Conservation (phyloP, 2,113 vertebrate species). For the Eidolon helvum region DNA sequence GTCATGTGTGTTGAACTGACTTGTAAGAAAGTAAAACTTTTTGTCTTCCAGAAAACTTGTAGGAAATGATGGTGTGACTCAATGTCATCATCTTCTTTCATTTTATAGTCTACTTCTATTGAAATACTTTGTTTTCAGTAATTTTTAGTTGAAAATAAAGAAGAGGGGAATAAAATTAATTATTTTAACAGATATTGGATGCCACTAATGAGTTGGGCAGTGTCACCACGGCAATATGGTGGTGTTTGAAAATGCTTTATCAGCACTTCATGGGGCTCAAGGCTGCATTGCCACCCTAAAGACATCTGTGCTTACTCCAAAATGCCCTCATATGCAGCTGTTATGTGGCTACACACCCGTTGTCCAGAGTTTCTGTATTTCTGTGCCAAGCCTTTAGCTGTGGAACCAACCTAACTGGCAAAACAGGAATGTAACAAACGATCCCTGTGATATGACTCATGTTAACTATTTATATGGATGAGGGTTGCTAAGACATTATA, state of each 20-base stretch:
- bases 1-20: not conserved
- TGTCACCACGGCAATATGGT: not conserved
- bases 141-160: not conserved
- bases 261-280: slow-evolving; percentile 55
- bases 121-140: not conserved
- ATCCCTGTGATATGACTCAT: slow-evolving; percentile 80
- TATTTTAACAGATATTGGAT: not conserved
- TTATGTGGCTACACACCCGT: slow-evolving; percentile 78
- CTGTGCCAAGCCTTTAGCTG: slow-evolving; percentile 81
- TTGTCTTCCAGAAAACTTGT: not conserved
- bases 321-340: slow-evolving; percentile 82
- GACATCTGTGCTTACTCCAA: slow-evolving; percentile 68
- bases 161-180: not conserved
- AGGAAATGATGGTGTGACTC: not conserved
- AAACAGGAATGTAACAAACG: slow-evolving; percentile 75
- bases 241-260: slow-evolving; percentile 56
- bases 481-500: slow-evolving; percentile 25
- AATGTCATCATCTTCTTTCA: not conserved
- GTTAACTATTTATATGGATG: slow-evolving; percentile 70
- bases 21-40: not conserved
- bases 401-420: slow-evolving; percentile 82
- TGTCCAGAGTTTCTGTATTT: slow-evolving; percentile 77
- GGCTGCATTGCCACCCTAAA: slow-evolving; percentile 64
- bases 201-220: not conserved
- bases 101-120: not conserved